Percentiles rank a stretch among this genome's conserved stretches.
These are phyloP conservation scores for Chymomyza amoena DNA, from an alignment of 2,888 invertebrate genomes.

Conservation along the genomic window DNA sequence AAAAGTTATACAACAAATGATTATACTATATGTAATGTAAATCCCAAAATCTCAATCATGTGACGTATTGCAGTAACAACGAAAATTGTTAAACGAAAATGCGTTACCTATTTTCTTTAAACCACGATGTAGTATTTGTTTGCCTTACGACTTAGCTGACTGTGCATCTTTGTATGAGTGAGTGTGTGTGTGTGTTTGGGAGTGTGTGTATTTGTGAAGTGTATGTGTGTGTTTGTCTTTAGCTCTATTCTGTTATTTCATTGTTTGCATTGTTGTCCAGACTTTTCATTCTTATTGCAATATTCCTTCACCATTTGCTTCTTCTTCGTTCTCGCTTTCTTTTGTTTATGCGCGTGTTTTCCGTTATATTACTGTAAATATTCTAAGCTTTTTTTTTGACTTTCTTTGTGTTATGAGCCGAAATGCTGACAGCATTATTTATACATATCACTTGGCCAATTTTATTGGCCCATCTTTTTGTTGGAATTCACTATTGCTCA, in stretches of 20 bases:
- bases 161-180: constrained; percentile 17
- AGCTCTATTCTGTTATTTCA: constrained; percentile 1
- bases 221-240: background rate
- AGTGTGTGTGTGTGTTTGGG: background rate
- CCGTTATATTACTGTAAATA: background rate
- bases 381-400: background rate
- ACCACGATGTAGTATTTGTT: constrained; percentile 13
- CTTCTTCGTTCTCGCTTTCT: background rate
- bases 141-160: constrained; percentile 28
- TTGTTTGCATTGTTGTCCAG: background rate
- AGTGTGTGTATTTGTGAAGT: too few species aligned
- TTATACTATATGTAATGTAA: too few species aligned
- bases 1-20: too few species aligned
- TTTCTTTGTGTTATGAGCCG: background rate
- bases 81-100: too few species aligned
- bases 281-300: constrained; percentile 9
- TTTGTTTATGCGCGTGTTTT: constrained; percentile 13
- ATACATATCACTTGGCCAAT: background rate
- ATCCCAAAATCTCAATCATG: too few species aligned
- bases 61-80: too few species aligned
- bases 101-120: too few species aligned
- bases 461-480: background rate
- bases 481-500: constrained; percentile 1
- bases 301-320: constrained; percentile 22
- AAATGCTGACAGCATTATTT: constrained; percentile 2